Evolutionary conservation across 2,888 invertebrate species (phyloP).

Genomic region (Colletes collaris): DNA sequence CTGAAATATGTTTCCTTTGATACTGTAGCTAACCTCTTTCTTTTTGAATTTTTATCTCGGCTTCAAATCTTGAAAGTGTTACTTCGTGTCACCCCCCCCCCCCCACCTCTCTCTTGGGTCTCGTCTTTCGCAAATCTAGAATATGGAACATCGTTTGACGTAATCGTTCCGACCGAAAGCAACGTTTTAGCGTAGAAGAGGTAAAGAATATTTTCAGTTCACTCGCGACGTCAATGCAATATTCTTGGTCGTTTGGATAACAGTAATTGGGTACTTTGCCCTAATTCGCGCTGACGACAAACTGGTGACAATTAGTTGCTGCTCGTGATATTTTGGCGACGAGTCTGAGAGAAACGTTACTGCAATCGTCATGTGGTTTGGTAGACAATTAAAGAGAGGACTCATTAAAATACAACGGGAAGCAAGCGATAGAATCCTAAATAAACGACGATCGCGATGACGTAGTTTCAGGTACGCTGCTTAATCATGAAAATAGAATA

Average conservation of each 20-base stretch:
- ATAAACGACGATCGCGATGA: slow-evolving; percentile 29
- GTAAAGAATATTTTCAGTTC: too few relatives aligned
- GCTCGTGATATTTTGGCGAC: neutral
- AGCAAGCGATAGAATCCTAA: slow-evolving; percentile 29
- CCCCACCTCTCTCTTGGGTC: too few relatives aligned
- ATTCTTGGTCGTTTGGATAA: too few relatives aligned
- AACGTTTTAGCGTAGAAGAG: too few relatives aligned
- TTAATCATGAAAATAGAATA: slow-evolving; percentile 57
- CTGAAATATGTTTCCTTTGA: slow-evolving; percentile 6
- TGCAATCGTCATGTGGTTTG: neutral
- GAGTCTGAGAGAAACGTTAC: neutral
- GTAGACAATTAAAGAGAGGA: slow-evolving; percentile 6
- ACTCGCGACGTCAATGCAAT: too few relatives aligned
- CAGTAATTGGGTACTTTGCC: too few relatives aligned
- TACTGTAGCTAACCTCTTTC: neutral
- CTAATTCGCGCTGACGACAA: too few relatives aligned
- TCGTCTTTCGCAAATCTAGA: neutral
- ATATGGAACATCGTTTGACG: too few relatives aligned
- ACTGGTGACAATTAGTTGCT: neutral
- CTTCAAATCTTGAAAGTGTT: slow-evolving; percentile 6
- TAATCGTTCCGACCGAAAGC: too few relatives aligned
- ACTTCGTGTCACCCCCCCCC: neutral
- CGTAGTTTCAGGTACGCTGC: slow-evolving; percentile 11
- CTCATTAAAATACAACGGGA: slow-evolving; percentile 42
- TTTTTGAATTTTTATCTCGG: neutral